phyloP scores from a whole-genome alignment of 2,113 vertebrate genomes.

The Ahaetulla prasina region DNA sequence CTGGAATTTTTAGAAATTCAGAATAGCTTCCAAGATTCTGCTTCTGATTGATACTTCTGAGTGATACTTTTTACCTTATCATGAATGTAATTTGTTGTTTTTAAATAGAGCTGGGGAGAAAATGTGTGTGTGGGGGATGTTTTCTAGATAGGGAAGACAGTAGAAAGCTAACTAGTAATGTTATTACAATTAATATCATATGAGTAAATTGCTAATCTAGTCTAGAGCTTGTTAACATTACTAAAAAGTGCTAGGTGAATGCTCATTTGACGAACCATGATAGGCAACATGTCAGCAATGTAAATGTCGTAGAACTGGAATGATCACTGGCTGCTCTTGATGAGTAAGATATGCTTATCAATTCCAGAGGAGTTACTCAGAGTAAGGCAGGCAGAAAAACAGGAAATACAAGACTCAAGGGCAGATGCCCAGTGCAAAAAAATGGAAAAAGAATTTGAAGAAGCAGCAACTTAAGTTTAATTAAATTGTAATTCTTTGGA shows the following conservation, averaged over 20 bases:
- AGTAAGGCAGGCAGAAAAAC: not conserved
- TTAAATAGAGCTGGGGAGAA: not conserved
- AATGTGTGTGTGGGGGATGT: not conserved
- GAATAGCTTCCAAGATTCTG: not conserved
- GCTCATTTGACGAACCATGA: not conserved
- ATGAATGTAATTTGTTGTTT: not conserved
- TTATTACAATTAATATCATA: not conserved
- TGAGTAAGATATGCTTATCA: not conserved
- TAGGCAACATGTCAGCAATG: not conserved
- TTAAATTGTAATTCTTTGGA: not conserved
- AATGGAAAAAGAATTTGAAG: not conserved
- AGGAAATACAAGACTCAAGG: not conserved
- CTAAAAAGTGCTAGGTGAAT: not conserved
- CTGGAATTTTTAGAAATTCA: not conserved
- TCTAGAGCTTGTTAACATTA: not conserved
- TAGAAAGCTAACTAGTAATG: not conserved
- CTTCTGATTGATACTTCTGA: not conserved
- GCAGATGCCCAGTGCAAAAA: not conserved
- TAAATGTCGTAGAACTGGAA: not conserved
- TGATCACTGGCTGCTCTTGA: not conserved
- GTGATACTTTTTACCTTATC: not conserved
- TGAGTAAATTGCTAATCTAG: not conserved
- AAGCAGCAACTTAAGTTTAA: not conserved
- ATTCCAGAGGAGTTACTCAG: not conserved
- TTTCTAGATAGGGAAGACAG: not conserved